Evolutionary conservation across 2,888 invertebrate genomes (phyloP), one percentile per base, ranked within the genome.

Genomic region (Heliconius hortense): DNA sequence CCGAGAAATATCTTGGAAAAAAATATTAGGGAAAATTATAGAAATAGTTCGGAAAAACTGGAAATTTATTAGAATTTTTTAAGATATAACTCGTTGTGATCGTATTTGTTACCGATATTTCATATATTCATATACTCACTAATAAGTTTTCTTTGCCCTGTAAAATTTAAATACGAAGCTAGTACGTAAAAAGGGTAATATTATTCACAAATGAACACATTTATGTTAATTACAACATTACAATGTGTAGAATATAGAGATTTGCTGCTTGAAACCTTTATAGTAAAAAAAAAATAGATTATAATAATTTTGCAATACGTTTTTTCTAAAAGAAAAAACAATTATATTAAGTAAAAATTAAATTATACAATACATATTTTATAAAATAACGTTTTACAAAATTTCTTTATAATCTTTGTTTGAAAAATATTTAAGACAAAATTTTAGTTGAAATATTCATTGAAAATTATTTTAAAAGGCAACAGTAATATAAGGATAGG

Each of bases 101-200:
- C 89, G 89, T 90, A 85, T 68, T 84, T 85, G 74, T 91, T 90
- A 90, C 91, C 90, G 85, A 83, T 84, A 82, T 80, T 82, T 81
- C 82, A 79, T 84, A 73, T 77, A 79, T 80, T 80, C 76, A 81
- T 81, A 89, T 93, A 94, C 94, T 94, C 89, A 94, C 94, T 92
- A 94, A 92, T 91, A 94, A 90, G 86, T 91, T 94, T 88, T 94
- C 93, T 91, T 91, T 93, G 80, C 93, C 94, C 94, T 94, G 94
- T 77, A 94, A 94, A 89, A 92, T 89, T 90, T 85, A 90, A 90
- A 89, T 85, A 91, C 85, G 86, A 86, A 83, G 87, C 85, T 87
- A 85, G 86, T 89, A 88, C 88, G 87, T 91, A 87, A 88, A 86
- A 88, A 80, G 80, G 80, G 79, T 84, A 84, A 82, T 80, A 91